These are phyloP conservation scores for Merluccius polli DNA, from an alignment of 2,797 vertebrate species.

Conservation along the genomic window DNA sequence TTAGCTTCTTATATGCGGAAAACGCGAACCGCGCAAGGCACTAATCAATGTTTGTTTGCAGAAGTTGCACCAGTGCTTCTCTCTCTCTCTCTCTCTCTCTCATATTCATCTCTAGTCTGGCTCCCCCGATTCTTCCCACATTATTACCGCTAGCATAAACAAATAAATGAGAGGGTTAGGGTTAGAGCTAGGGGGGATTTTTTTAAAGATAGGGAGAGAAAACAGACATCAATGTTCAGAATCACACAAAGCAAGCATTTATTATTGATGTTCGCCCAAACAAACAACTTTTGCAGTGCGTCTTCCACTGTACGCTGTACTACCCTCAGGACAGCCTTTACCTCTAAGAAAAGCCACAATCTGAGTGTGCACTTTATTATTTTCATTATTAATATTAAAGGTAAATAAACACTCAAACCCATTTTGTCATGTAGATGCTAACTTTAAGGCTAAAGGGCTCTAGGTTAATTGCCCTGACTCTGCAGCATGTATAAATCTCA, in stretches of 20 bases:
- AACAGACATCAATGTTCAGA: no score
- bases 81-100: slow-evolving; percentile 4
- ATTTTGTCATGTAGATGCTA: neutral
- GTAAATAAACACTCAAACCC: neutral
- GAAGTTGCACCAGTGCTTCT: neutral
- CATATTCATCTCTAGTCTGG: slow-evolving; percentile 3
- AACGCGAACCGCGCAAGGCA: neutral
- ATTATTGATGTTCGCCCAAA: slow-evolving; percentile 34
- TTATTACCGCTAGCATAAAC: slow-evolving; percentile 26
- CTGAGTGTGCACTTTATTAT: neutral
- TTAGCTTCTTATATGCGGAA: slow-evolving; percentile 20
- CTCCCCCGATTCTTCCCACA: neutral
- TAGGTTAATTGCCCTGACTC: neutral
- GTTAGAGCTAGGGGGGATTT: neutral
- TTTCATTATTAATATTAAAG: slow-evolving; percentile 9
- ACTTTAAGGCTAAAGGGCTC: neutral
- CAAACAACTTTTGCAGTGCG: slow-evolving; percentile 14
- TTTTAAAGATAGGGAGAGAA: slow-evolving; percentile 17
- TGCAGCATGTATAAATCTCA: neutral
- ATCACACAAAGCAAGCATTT: slow-evolving; percentile 19
- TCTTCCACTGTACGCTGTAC: neutral
- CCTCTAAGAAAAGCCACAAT: slow-evolving; percentile 2
- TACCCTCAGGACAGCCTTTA: slow-evolving; percentile 10
- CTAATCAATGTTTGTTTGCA: slow-evolving; percentile 34
- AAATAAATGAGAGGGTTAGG: slow-evolving; percentile 11